These are phyloP conservation scores for Achlya flavicornis DNA, from an alignment of 2,888 invertebrate species.

Conservation along the genomic window DNA sequence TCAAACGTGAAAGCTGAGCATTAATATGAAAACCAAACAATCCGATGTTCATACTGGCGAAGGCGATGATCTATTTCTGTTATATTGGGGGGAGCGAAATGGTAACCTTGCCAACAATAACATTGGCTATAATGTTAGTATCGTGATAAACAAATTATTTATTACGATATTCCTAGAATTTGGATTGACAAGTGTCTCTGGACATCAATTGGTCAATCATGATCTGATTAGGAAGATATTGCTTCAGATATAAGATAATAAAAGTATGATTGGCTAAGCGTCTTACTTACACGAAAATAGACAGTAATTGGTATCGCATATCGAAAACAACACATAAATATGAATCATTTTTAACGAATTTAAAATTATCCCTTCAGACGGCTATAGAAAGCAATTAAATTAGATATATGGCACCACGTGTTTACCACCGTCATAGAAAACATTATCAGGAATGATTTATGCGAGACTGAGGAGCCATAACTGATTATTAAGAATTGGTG, in stretches of 20 bases:
- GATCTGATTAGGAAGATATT: background rate
- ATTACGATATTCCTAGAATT: constrained; percentile 27
- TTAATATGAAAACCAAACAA: constrained; percentile 43
- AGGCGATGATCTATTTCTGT: constrained; percentile 58
- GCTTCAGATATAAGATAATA: background rate
- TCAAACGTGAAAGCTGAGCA: constrained; percentile 18
- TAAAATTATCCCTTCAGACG: constrained; percentile 2
- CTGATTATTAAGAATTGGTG: background rate
- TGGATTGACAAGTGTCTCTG: background rate
- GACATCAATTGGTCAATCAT: background rate
- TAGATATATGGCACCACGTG: background rate
- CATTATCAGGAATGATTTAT: background rate
- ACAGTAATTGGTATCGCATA: background rate
- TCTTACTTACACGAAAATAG: background rate
- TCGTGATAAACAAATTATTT: constrained; percentile 46
- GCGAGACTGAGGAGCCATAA: background rate
- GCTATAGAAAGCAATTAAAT: background rate
- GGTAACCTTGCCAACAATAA: constrained; percentile 59
- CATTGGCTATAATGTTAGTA: constrained; percentile 46
- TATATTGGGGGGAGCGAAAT: constrained; percentile 39
- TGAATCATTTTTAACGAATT: background rate
- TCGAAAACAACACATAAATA: background rate
- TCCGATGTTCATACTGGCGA: constrained; percentile 28
- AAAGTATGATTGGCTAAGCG: background rate
- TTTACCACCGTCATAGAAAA: background rate